Conservation (phyloP, 2,113 vertebrate genomes). For the Lampris megalopsis region DNA sequence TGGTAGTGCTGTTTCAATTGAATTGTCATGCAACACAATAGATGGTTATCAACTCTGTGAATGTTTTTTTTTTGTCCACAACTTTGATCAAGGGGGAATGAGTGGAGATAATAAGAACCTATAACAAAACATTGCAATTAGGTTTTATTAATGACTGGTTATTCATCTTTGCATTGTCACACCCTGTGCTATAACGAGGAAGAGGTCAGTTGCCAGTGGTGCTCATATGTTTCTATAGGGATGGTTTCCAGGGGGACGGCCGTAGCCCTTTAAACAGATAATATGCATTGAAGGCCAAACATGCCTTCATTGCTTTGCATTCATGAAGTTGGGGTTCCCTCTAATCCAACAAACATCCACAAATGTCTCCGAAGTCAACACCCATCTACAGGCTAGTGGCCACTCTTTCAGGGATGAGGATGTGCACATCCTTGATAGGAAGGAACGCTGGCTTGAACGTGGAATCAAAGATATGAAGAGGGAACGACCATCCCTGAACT, state of each 20-base stretch:
- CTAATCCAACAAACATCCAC: too few relatives aligned
- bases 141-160: slow-evolving; percentile 55
- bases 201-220: slow-evolving; percentile 49
- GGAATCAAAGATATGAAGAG: too few relatives aligned
- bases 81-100: slow-evolving; percentile 48
- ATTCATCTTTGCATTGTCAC: slow-evolving; percentile 26
- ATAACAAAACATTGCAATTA: slow-evolving; percentile 62
- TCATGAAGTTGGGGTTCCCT: too few relatives aligned
- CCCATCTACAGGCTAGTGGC: too few relatives aligned
- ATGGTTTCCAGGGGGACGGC: slow-evolving; percentile 71
- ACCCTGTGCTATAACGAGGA: slow-evolving; percentile 59
- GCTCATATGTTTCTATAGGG: slow-evolving; percentile 72
- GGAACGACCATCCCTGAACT: too few relatives aligned
- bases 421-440: too few relatives aligned
- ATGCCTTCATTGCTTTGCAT: too few relatives aligned
- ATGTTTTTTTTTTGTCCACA: slow-evolving; percentile 27
- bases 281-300: too few relatives aligned
- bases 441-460: too few relatives aligned
- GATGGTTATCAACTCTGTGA: slow-evolving; percentile 36
- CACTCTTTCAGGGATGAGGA: too few relatives aligned
- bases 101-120: slow-evolving; percentile 57
- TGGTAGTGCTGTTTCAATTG: slow-evolving; percentile 25
- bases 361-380: too few relatives aligned
- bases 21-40: slow-evolving; percentile 29
- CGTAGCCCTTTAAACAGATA: slow-evolving; percentile 71